Percentiles rank a stretch among this genome's conserved stretches.
Evolutionary conservation across 1,140 invertebrate species (phyloP).

Genomic region (Protaetia brevitarsis): DNA sequence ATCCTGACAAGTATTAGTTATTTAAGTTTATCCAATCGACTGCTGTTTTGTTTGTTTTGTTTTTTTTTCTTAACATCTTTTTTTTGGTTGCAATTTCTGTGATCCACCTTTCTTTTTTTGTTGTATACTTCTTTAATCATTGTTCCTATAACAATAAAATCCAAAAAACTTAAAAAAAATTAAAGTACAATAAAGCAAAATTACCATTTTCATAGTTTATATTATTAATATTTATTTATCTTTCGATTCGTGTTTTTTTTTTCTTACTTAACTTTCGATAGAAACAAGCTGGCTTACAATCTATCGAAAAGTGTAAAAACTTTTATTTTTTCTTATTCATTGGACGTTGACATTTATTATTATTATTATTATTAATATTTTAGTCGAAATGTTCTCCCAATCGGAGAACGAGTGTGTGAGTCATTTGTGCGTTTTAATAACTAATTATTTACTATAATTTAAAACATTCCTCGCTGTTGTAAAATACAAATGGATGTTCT

Average conservation of each 20-base stretch:
- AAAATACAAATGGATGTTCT: no score
- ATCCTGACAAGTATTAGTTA: slow-evolving; percentile 20
- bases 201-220: not conserved
- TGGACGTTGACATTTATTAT: not conserved
- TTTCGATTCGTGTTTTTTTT: not conserved
- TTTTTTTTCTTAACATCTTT: not conserved
- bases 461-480: no score
- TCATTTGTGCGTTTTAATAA: no score
- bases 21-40: slow-evolving; percentile 14
- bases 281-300: not conserved
- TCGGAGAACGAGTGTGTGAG: no score
- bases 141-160: no score
- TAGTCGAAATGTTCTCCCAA: not conserved
- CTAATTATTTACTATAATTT: no score
- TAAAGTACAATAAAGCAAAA: slow-evolving; percentile 4
- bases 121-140: not conserved
- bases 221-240: no score
- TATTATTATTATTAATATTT: not conserved
- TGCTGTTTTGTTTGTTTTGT: not conserved
- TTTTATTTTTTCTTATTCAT: not conserved
- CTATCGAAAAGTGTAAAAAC: not conserved
- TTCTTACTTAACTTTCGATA: not conserved
- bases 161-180: not conserved
- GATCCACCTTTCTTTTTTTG: not conserved
- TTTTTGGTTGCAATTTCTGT: not conserved